Evolutionary conservation across 1,140 invertebrate genomes (phyloP).

Genomic region (Drosophila carrolli): DNA sequence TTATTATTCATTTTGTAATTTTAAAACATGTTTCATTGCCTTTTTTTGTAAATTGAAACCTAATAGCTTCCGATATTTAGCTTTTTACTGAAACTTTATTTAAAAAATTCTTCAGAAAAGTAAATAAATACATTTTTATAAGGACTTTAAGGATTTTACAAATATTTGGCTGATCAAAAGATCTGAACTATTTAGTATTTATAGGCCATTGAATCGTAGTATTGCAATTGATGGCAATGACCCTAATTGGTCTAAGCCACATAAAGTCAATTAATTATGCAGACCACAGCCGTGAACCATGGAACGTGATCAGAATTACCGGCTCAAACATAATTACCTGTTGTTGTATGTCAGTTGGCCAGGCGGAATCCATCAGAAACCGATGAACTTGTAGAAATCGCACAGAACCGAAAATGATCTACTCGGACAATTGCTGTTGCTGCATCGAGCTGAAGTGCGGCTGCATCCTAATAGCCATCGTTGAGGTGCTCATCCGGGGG

Average conservation of each 20-base stretch:
- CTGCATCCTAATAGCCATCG: conserved; percentile 62
- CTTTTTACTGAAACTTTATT: too few relatives aligned
- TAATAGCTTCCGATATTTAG: too few relatives aligned
- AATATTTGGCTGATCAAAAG: too few relatives aligned
- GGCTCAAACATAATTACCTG: conserved; percentile 23
- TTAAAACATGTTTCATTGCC: too few relatives aligned
- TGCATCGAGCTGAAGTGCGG: conserved; percentile 54
- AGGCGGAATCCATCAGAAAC: conserved; percentile 9
- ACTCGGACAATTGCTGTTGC: conserved; percentile 60
- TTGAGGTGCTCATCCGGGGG: conserved; percentile 58
- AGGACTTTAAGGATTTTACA: too few relatives aligned
- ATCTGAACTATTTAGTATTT: too few relatives aligned
- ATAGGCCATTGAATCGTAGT: background rate
- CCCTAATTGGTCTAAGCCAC: conserved; percentile 22
- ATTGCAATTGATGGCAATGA: conserved; percentile 16
- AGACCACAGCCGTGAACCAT: conserved; percentile 3
- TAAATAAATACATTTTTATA: too few relatives aligned
- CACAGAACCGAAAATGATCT: conserved; percentile 47
- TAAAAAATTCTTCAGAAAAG: too few relatives aligned
- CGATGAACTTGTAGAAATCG: background rate
- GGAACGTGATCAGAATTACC: conserved; percentile 25
- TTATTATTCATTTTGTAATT: too few relatives aligned
- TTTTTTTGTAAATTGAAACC: too few relatives aligned
- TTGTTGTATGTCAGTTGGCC: conserved; percentile 11
- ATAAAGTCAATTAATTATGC: conserved; percentile 23